Evolutionary conservation across 2,888 invertebrate species (phyloP), one percentile per base, ranked within the genome.

Genomic region (Dolomedes plantarius): DNA sequence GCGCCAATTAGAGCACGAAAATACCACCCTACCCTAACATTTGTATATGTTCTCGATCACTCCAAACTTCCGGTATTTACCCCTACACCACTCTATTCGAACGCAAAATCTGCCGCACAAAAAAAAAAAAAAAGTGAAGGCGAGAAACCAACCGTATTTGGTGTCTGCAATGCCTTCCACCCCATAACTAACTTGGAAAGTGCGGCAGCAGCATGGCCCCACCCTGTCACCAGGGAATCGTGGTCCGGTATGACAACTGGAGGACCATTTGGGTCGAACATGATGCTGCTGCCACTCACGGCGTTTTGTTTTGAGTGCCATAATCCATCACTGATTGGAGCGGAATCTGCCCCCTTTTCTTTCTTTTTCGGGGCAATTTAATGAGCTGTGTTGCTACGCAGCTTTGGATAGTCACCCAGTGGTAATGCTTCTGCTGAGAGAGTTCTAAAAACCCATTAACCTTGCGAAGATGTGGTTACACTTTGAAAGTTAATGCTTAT

Each of bases 231-330:
- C 11, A 23, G 56, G 23, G 56, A 56, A 23, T 16, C n/a, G 9
- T 23, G 1, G 23, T 19, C 19, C 23, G 23, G 23, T 56, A 56
- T 56, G 56, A 56, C 56, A 56, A 6, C 56, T 19, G 23, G 23
- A 23, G 56, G 56, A 56, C 56, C 56, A 56, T 56, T 56, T 56
- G 11, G 56, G 56, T 56, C 56, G 56, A 56, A 56, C 56, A 56
- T 56, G 56, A 56, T 23, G 56, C 19, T 5, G 23, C 13, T 23
- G 16, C 13, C 46, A 5, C 9, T 23, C 23, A 11, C 56, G 56
- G 1, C 16, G 56, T 46, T 46, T 46, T 56, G 56, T 56, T 46
- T 3, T 56, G 56, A 11, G 1, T 5, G 23, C 19, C 56, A 2
- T 11, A 56, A 56, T 56, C 23, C 11, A 56, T 56, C 56, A 56